Evolutionary conservation across 2,797 vertebrate genomes (phyloP).

Genomic region (Enteromius unitaeniatus): DNA sequence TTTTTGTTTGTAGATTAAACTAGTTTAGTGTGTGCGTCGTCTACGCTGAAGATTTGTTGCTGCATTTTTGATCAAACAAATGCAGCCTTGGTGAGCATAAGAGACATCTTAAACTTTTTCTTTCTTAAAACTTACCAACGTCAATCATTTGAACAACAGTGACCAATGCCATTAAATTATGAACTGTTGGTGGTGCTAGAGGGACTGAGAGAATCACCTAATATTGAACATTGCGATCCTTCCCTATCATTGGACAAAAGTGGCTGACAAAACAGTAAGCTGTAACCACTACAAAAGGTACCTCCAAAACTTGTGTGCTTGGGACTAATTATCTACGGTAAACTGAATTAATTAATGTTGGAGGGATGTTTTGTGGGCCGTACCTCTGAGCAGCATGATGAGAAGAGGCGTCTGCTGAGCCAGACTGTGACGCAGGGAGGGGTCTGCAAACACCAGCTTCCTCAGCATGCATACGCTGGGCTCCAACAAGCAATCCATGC

Average conservation of each 20-base stretch:
- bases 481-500: slow-evolving; percentile 82
- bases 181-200: background rate
- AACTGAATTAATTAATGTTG: background rate
- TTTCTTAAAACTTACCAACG: background rate
- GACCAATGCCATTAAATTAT: background rate
- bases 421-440: slow-evolving; percentile 80
- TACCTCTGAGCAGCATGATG: slow-evolving; percentile 88
- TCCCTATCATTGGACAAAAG: background rate
- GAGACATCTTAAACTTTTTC: background rate
- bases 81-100: background rate
- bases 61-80: background rate
- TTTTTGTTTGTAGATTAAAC: no score
- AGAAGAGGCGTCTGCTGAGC: slow-evolving; percentile 82
- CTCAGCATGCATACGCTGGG: slow-evolving; percentile 85
- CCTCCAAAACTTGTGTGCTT: background rate
- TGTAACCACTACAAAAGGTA: background rate
- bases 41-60: no score
- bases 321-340: background rate
- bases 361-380: background rate
- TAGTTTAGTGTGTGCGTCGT: no score
- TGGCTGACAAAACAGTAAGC: background rate
- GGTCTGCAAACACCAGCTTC: slow-evolving; percentile 88
- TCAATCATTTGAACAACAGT: background rate
- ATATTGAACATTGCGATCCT: background rate
- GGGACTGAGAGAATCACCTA: background rate